Base-by-base conservation (phyloP, 2,888 invertebrate species). In the Luperina testacea region DNA sequence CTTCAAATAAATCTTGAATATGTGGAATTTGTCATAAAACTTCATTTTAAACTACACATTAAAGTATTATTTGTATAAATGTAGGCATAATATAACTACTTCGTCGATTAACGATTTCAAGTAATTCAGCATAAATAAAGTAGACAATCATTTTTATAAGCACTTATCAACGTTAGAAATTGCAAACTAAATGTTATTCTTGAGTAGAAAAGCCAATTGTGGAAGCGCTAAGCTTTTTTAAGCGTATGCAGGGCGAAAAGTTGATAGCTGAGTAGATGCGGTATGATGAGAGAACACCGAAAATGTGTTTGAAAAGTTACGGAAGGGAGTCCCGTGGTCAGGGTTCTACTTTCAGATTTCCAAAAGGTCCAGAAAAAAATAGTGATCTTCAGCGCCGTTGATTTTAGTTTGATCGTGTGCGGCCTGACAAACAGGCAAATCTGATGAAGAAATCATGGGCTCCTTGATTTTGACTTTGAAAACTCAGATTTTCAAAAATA, bases 21-120 rank as follows among this genome's bases (percentile, higher is more conserved):
- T 59, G 32, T 72, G 76, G 68, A 81, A 72, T 69, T 42, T 27
- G 27, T 64, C n/a, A n/a, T 48, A 51, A n/a, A 71, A 80, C 8
- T 24, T 70, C 17, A 38, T 71, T 38, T 70, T 32, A 32, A 51
- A 69, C 27, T 20, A 69, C 4, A 13, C 15, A 15, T 11, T 71
- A 71, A 38, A 59, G 0, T 17, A n/a, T n/a, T 69, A 32, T 51
- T 69, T 32, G 8, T 5, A 38, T n/a, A 59, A 70, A 53, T 70
- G 24, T 24, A 24, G 15, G 9, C 8, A 51, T 9, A 24, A 8
- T 69, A 51, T 2, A 69, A 15, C 53, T 32, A 53, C 24, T 51
- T 32, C 20, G 7, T 7, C 68, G 3, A 27, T 27, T 45, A 45
- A 45, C 6, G 27, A 68, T 48, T 48, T 27, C 15, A 48, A 32